Conservation (phyloP, 2,888 invertebrate genomes). For the Monoplex corrugatus region DNA sequence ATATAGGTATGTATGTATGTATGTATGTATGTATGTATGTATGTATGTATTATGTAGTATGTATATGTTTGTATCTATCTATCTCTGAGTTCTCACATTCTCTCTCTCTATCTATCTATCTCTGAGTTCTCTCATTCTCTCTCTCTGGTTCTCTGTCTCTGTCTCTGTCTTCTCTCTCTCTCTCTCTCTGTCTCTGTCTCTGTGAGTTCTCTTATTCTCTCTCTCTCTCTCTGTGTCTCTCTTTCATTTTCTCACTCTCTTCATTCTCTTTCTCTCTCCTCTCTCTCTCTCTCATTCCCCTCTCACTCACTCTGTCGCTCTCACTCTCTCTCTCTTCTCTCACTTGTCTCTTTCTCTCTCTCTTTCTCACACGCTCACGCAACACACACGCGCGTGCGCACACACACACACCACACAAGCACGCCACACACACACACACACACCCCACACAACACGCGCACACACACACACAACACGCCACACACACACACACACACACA, state of each 20-base stretch:
- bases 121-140: too few relatives aligned
- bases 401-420: too few relatives aligned
- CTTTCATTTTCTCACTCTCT: neutral
- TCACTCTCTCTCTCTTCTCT: neutral
- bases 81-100: too few relatives aligned
- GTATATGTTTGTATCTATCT: neutral
- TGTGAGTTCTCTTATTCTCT: too few relatives aligned
- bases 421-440: too few relatives aligned
- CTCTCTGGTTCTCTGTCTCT: neutral
- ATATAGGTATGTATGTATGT: neutral
- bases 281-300: slow-evolving; percentile 3
- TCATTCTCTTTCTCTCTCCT: neutral
- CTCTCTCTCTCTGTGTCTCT: slow-evolving; percentile 36
- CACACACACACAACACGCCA: too few relatives aligned
- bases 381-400: too few relatives aligned
- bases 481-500: too few relatives aligned
- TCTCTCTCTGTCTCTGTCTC: neutral
- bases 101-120: too few relatives aligned
- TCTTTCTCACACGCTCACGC: neutral
- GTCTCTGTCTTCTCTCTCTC: slow-evolving; percentile 43
- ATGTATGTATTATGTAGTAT: neutral
- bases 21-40: neutral
- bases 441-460: too few relatives aligned
- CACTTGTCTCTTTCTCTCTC: neutral
- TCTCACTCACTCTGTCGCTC: slow-evolving; percentile 3